Conservation (phyloP, 1,140 invertebrate species). For the Lepidurus couesii region DNA sequence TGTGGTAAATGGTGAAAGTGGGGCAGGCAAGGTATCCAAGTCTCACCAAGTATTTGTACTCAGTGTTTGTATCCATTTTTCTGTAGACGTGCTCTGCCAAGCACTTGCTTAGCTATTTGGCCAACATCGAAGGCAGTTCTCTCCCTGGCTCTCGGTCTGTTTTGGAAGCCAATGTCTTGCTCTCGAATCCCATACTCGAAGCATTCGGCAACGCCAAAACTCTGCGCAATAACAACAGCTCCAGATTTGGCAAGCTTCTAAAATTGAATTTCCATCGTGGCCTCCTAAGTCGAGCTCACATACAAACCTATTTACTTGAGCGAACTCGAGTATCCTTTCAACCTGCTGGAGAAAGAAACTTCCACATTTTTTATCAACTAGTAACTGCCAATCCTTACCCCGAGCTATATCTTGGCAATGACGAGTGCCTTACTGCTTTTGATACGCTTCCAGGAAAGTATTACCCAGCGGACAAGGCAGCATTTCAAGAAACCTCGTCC, state of each 20-base stretch:
- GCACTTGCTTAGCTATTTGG: slow-evolving; percentile 46
- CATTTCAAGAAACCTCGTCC: slow-evolving; percentile 15
- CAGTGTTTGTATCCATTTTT: slow-evolving; percentile 4
- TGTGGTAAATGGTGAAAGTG: slow-evolving; percentile 47
- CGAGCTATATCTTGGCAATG: not conserved
- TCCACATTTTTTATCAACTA: slow-evolving; percentile 37
- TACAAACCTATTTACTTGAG: slow-evolving; percentile 53
- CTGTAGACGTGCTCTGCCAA: slow-evolving; percentile 43
- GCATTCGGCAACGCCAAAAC: slow-evolving; percentile 60
- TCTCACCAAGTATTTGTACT: slow-evolving; percentile 15
- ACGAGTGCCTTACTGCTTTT: not conserved
- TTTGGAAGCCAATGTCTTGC: slow-evolving; percentile 37
- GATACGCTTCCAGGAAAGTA: not conserved
- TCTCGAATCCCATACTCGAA: slow-evolving; percentile 51
- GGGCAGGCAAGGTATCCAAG: slow-evolving; percentile 45
- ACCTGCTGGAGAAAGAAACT: slow-evolving; percentile 35
- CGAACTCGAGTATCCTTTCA: slow-evolving; percentile 35
- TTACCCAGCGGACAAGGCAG: slow-evolving; percentile 8
- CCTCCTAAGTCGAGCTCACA: slow-evolving; percentile 55
- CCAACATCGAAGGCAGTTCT: slow-evolving; percentile 35
- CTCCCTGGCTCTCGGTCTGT: not conserved
- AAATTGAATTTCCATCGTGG: slow-evolving; percentile 43
- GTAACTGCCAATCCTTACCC: not conserved
- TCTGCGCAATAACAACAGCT: slow-evolving; percentile 55
- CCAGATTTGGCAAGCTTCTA: slow-evolving; percentile 52